These are phyloP conservation scores for Psophia crepitans DNA, from an alignment of 2,113 vertebrate species.

Conservation along the genomic window DNA sequence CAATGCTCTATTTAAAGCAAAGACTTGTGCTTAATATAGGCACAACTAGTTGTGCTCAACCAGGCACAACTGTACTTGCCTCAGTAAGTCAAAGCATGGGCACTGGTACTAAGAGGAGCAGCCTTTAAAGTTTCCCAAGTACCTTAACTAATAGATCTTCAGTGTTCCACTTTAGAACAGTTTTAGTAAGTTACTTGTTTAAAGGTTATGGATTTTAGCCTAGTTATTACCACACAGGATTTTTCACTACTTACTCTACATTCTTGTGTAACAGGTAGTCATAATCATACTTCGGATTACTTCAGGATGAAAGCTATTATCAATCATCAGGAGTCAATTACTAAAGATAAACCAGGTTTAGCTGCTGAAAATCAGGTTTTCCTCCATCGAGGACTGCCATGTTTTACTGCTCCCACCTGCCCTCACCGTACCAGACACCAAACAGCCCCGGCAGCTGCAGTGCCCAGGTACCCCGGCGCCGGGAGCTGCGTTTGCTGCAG, in stretches of 20 bases:
- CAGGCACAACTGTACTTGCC: neutral
- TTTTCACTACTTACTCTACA: neutral
- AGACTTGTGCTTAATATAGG: neutral
- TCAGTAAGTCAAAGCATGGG: neutral
- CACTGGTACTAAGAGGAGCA: neutral
- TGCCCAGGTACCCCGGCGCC: rapidly evolving
- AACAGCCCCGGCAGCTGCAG: rapidly evolving
- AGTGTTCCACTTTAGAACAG: neutral
- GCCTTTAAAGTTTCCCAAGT: neutral
- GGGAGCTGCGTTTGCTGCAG: rapidly evolving
- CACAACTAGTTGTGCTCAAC: too few species aligned
- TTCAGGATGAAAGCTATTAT: neutral
- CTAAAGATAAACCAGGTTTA: neutral
- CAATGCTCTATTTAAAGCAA: neutral
- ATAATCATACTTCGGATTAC: neutral
- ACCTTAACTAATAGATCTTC: neutral
- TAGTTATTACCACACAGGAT: neutral
- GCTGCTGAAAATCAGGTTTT: neutral
- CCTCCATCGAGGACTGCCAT: rapidly evolving
- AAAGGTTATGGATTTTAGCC: neutral
- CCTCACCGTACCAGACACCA: rapidly evolving
- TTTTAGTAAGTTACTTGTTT: neutral
- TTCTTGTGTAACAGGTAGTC: neutral
- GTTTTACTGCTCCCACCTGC: rapidly evolving
- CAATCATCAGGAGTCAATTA: neutral